A percentile compares a stretch with the other conserved stretches of the same genome.
phyloP scores from a whole-genome alignment of 2,888 invertebrate species.

The Hirtodrosophila confusa region DNA sequence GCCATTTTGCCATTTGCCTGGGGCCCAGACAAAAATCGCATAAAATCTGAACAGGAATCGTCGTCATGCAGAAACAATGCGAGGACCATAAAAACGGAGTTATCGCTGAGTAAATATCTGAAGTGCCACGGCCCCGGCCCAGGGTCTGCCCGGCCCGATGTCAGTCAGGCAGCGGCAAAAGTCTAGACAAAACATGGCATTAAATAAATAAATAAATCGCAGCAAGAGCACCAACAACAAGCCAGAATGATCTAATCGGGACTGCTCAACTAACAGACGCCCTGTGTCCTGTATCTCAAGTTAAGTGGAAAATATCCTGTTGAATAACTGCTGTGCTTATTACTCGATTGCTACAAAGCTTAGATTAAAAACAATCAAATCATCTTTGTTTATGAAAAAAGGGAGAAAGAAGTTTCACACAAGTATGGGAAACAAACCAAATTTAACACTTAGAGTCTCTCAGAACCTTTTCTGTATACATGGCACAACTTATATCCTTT shows the following conservation, averaged over 20 bases:
- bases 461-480: no score
- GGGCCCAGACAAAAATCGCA: slow-evolving; percentile 65
- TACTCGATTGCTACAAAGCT: no score
- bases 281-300: no score
- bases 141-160: slow-evolving; percentile 12
- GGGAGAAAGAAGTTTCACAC: no score
- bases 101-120: slow-evolving; percentile 71
- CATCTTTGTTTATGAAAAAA: no score
- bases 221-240: slow-evolving; percentile 23
- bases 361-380: no score
- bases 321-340: no score
- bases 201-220: slow-evolving; percentile 77
- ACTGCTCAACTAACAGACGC: no score
- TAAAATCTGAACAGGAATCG: slow-evolving; percentile 58
- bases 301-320: no score
- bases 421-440: no score
- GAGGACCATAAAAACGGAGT: slow-evolving; percentile 67
- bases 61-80: slow-evolving; percentile 50
- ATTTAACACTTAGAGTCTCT: no score
- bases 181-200: slow-evolving; percentile 78
- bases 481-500: no score
- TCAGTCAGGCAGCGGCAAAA: slow-evolving; percentile 49
- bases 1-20: slow-evolving; percentile 21
- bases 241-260: neutral
- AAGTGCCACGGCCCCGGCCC: slow-evolving; percentile 9